phyloP scores from a whole-genome alignment of 2,797 vertebrate species.

The Merluccius polli region DNA sequence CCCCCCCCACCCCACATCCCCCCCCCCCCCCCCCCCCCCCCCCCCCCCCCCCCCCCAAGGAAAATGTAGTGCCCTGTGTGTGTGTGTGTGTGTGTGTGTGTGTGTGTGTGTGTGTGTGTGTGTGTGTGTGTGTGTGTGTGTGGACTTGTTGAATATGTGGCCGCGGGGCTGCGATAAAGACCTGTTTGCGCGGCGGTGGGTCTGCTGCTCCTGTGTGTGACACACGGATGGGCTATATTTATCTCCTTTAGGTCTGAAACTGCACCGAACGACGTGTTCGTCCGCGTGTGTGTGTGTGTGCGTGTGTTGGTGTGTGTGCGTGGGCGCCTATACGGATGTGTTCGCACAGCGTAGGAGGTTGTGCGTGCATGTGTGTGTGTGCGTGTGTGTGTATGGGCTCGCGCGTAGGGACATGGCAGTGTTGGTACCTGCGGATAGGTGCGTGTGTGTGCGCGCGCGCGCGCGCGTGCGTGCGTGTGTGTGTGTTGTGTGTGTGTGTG shows the following conservation, averaged over 20 bases:
- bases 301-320: not conserved
- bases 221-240: not conserved
- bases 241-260: not conserved
- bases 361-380: not conserved
- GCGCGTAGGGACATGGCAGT: too few species aligned
- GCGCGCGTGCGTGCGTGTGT: too few species aligned
- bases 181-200: not conserved
- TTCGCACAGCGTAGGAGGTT: not conserved
- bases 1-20: too few species aligned
- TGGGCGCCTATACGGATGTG: not conserved
- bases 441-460: not conserved
- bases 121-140: not conserved
- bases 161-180: not conserved
- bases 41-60: too few species aligned
- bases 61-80: too few species aligned
- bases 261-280: constrained; percentile 8
- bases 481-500: too few species aligned
- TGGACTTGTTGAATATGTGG: constrained; percentile 48
- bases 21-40: too few species aligned
- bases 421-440: too few species aligned
- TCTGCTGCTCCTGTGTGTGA: not conserved
- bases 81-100: too few species aligned
- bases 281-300: not conserved
- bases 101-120: too few species aligned
- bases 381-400: too few species aligned